Base-by-base conservation (phyloP, 2,797 vertebrate species). In the Gastrophryne carolinensis region DNA sequence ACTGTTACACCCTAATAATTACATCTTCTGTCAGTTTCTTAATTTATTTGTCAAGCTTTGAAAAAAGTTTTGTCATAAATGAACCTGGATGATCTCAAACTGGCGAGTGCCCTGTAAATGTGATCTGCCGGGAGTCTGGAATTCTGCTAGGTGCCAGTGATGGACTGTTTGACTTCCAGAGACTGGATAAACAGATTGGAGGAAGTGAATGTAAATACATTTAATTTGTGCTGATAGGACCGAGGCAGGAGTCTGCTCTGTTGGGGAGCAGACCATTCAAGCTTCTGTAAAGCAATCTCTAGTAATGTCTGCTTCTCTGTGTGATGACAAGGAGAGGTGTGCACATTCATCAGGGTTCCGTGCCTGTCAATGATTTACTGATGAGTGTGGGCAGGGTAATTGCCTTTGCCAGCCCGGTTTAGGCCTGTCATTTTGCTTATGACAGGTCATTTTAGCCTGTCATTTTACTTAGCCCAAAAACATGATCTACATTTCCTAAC, bases 251-350 rank as follows among this genome's bases (percentile, higher is more conserved):
- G 53, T 72, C 32, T 64, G 60, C 23, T 49, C 50, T 53, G 54
- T 60, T 17, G 5, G 34, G 58, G 47, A 41, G 64, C 12, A 39
- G 17, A 69, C 39, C 32, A 53, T 24, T 63, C 34, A 73, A 53
- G 9, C 13, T 47, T 63, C 47, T 73, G 49, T 27, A 57, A 44
- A 27, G 34, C 57, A 73, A 63, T 64, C 32, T 41, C 58, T 63
- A 39, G 34, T 23, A 9, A 53, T 53, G 71, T 17, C 49, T 73
- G 32, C 15, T 52, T 13, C n/a, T 29, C 37, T 4, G 34, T 49
- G 17, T 72, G 56, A 35, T 47, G 58, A 62, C 50, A 72, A 26
- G 12, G 50, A 23, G 12, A 15, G 24, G 44, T 63, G 19, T 15
- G 12, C 15, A 41, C 41, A 9, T 29, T 64, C 53, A 73, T 41